phyloP scores from a whole-genome alignment of 2,113 vertebrate genomes.

The Guaruba guarouba region DNA sequence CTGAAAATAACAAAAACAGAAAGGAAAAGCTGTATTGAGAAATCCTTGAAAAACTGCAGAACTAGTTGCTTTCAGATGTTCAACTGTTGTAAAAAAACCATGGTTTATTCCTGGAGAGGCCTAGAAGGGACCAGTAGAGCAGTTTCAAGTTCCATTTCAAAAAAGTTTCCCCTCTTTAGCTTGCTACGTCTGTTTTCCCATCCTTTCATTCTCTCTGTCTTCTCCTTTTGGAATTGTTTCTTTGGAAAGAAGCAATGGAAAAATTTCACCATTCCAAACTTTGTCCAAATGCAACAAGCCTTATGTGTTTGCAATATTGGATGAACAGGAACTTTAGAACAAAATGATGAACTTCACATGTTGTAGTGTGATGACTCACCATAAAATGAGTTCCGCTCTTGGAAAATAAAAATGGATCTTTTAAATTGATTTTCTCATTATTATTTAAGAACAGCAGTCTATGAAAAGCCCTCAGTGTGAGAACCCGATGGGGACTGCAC shows the following conservation, averaged over 20 bases:
- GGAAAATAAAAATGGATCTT: constrained; percentile 39
- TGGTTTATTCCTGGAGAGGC: neutral
- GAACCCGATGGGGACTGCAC: neutral
- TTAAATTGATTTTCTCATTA: constrained; percentile 21
- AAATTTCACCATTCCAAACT: neutral
- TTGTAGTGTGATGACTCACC: neutral
- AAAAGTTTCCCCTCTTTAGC: neutral
- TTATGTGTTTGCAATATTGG: neutral
- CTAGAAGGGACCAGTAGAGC: neutral
- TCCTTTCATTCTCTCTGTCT: neutral
- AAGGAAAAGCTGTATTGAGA: neutral
- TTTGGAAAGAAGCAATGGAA: neutral
- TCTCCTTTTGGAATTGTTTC: neutral
- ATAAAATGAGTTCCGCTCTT: neutral
- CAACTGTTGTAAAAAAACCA: accelerated
- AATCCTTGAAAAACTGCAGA: neutral
- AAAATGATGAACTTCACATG: neutral
- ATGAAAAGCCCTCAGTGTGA: neutral
- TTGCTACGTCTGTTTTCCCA: neutral
- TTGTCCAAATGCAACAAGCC: neutral
- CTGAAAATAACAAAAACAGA: neutral
- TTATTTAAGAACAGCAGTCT: constrained; percentile 52
- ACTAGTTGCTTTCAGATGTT: neutral
- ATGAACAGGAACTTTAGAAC: neutral
- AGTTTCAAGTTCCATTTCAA: neutral